Conservation (phyloP, 2,113 vertebrate genomes). For the Odocoileus virginianus region DNA sequence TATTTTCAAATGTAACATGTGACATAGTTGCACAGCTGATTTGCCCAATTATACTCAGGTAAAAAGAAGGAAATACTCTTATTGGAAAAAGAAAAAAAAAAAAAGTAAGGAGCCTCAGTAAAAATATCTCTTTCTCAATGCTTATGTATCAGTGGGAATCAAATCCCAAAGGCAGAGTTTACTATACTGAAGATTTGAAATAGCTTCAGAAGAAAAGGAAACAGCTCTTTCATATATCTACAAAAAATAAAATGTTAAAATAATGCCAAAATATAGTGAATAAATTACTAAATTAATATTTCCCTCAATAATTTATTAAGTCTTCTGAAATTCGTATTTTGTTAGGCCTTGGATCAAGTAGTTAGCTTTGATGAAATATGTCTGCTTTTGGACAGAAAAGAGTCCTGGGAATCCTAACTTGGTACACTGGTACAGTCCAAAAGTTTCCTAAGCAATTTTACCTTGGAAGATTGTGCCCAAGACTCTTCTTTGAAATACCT, state of each 20-base stretch:
- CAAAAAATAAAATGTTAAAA: neutral
- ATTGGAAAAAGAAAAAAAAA: neutral
- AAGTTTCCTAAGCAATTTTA: neutral
- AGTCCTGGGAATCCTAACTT: neutral
- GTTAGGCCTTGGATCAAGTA: neutral
- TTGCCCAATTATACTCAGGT: neutral
- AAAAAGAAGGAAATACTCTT: constrained; percentile 18
- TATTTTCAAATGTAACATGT: neutral
- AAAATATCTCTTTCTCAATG: constrained; percentile 39
- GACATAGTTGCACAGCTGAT: neutral
- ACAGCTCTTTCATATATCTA: neutral
- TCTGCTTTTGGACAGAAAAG: neutral
- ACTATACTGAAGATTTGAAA: neutral
- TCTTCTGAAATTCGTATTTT: neutral
- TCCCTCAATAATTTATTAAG: neutral
- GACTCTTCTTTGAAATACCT: neutral
- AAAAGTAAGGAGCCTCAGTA: constrained; percentile 5
- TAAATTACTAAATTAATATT: neutral
- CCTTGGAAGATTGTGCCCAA: neutral
- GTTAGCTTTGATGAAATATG: neutral
- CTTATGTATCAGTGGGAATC: neutral
- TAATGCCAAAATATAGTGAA: constrained; percentile 4
- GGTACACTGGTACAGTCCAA: neutral
- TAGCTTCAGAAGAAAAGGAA: neutral
- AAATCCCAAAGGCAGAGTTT: neutral